Evolutionary conservation across 2,113 vertebrate genomes (phyloP).

Genomic region (Larimichthys crocea): DNA sequence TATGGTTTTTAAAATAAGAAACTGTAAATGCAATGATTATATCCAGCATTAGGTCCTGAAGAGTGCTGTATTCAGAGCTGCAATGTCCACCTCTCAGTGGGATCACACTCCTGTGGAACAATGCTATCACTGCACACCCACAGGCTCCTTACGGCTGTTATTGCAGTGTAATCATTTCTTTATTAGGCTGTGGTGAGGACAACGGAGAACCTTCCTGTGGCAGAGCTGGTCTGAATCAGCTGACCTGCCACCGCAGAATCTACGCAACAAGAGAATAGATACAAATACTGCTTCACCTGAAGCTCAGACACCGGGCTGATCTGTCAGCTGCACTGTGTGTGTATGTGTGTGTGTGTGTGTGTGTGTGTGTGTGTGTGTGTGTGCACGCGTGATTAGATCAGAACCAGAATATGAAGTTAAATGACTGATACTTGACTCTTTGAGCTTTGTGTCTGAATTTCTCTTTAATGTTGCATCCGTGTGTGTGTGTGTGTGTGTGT

Average conservation of each 20-base stretch:
- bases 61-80: background rate
- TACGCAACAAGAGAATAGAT: background rate
- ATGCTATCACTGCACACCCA: background rate
- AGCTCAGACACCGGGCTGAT: background rate
- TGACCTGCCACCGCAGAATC: background rate
- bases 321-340: slow-evolving; percentile 3
- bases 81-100: background rate
- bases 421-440: background rate
- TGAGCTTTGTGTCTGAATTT: background rate
- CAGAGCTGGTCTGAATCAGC: slow-evolving; percentile 9
- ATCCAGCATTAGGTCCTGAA: background rate
- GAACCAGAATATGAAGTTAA: slow-evolving; percentile 1
- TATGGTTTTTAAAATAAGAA: background rate
- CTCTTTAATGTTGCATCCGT: slow-evolving; percentile 3
- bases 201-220: background rate
- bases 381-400: background rate
- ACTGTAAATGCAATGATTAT: background rate
- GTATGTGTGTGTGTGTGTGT: background rate
- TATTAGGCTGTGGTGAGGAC: slow-evolving; percentile 12
- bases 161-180: slow-evolving; percentile 32
- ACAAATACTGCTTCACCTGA: slow-evolving; percentile 1
- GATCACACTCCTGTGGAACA: background rate
- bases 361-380: background rate
- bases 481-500: slow-evolving; percentile 12
- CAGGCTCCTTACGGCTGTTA: background rate